A percentile compares a stretch with the other conserved stretches of the same genome.
Conservation (phyloP, 2,113 vertebrate genomes). For the Crotalus horridus region DNA sequence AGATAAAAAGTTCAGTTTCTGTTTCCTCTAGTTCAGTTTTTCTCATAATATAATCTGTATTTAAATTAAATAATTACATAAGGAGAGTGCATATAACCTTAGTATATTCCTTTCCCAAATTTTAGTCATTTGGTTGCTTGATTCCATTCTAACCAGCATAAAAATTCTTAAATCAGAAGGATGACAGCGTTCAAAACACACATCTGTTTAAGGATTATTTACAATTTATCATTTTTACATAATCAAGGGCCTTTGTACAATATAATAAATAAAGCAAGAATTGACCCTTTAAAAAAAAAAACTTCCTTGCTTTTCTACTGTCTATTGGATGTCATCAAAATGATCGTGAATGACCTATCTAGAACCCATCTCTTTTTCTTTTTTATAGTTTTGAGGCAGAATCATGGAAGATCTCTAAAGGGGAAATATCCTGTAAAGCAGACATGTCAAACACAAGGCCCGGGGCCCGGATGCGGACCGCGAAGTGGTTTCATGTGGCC, state of each 20-base stretch:
- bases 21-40: neutral
- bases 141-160: neutral
- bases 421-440: neutral
- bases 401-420: too few species aligned
- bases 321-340: neutral
- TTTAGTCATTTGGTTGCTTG: neutral
- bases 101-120: neutral
- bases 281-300: neutral
- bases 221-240: neutral
- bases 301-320: neutral
- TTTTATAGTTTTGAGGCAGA: neutral
- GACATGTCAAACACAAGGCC: too few species aligned
- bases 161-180: neutral
- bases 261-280: neutral
- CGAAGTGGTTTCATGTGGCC: too few species aligned
- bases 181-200: neutral
- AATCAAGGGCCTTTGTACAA: neutral
- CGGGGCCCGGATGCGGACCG: too few species aligned
- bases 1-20: neutral
- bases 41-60: neutral
- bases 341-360: neutral
- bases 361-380: neutral
- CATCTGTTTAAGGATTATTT: neutral
- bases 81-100: neutral
- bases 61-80: neutral